Evolutionary conservation across 2,797 vertebrate species (phyloP).

Genomic region (Betta splendens): DNA sequence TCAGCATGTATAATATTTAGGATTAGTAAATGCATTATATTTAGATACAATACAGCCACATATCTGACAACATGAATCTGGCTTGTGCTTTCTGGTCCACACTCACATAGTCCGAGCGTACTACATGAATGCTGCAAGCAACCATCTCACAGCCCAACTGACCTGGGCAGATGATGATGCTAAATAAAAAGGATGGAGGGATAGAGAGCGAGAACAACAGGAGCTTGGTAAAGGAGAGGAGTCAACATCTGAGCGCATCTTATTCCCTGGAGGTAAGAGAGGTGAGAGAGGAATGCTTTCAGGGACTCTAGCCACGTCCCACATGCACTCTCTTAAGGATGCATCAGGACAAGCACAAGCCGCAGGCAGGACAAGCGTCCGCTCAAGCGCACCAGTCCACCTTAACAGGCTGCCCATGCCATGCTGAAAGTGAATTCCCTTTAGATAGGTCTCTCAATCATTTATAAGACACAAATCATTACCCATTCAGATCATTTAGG

Average conservation of each 20-base stretch:
- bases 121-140: slow-evolving; percentile 32
- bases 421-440: slow-evolving; percentile 78
- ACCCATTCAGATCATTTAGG: slow-evolving; percentile 82
- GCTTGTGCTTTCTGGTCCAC: slow-evolving; percentile 10
- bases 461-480: slow-evolving; percentile 80
- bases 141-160: slow-evolving; percentile 27
- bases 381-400: slow-evolving; percentile 69
- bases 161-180: slow-evolving; percentile 22
- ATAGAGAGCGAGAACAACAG: slow-evolving; percentile 22
- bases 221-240: slow-evolving; percentile 55
- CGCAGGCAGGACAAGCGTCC: slow-evolving; percentile 33
- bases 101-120: neutral
- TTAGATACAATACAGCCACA: slow-evolving; percentile 3
- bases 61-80: slow-evolving; percentile 15
- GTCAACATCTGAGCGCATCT: slow-evolving; percentile 63
- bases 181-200: slow-evolving; percentile 4
- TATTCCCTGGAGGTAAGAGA: slow-evolving; percentile 67
- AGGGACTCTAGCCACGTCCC: slow-evolving; percentile 74
- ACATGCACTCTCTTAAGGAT: slow-evolving; percentile 76
- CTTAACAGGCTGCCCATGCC: slow-evolving; percentile 74
- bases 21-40: slow-evolving; percentile 5
- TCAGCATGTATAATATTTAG: slow-evolving; percentile 11
- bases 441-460: slow-evolving; percentile 76
- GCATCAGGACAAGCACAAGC: slow-evolving; percentile 44
- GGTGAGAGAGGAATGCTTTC: slow-evolving; percentile 80